Base-by-base conservation (phyloP, 2,797 vertebrate genomes). In the Manis javanica region DNA sequence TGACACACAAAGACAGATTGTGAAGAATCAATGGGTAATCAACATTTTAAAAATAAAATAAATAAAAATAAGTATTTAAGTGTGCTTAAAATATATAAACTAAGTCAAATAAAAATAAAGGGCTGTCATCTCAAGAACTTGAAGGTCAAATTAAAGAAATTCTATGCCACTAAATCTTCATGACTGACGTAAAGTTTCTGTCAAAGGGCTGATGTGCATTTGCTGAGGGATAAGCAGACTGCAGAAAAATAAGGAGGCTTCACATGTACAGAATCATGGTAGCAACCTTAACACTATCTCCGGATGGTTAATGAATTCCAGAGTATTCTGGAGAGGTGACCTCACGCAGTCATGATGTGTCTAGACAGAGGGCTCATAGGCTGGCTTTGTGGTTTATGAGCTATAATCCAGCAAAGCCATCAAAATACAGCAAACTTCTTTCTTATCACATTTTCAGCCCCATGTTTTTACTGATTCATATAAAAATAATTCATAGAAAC, bases 71-170 rank as follows among this genome's bases (percentile, higher is more conserved):
- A 71, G 12, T 78, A 75, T 46, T 88, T 57, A 51, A 77, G 5
- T 61, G 2, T 86, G 61, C 89, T 89, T 86, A n/a, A 82, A 72
- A 82, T 91, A 31, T 39, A 39, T 46, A n/a, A 94, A 69, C 39
- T 15, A 66, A 81, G 51, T 93, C 64, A 63, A 83, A 66, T 87
- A 9, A 64, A 79, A 93, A 61, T 53, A 74, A 90, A 87, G 8
- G 37, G 2, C 78, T 37, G 21, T 53, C 71, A 31, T 72, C 21
- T 53, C 59, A 53, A 81, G 64, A 71, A 81, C 21, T 63, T 85
- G 61, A 95, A 87, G 26, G 15, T 63, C 29, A 84, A 95, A 63
- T 46, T 57, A 69, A 87, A 72, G 83, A 85, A 74, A 61, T 46
- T 64, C 37, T n/a, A 68, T 72, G 59, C 6, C 31, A 37, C 13